Base-by-base conservation (phyloP, 2,797 vertebrate genomes). In the Halcyon smyrnensis region DNA sequence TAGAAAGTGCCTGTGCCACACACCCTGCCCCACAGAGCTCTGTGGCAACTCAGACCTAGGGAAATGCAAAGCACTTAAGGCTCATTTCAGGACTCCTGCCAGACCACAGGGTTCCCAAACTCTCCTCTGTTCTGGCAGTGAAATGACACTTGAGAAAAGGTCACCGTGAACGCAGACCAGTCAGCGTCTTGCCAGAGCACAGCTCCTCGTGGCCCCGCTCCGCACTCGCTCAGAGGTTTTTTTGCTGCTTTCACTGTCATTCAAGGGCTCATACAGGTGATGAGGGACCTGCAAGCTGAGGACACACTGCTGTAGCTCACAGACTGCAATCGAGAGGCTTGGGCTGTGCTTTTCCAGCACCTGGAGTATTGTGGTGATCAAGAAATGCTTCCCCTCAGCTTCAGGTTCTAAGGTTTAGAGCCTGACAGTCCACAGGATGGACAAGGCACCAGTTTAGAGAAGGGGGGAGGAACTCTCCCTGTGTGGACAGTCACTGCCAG, bases 1-100 rank as follows among this genome's bases (percentile, higher is more conserved):
- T 2, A 87, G 24, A 25, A 87, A 30, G 7, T 37, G 24, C 50
- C 32, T 50, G 0, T 8, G 37, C 0, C 12, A 37, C 0, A 0
- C 1, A 0, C 10, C 32, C 63, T 63, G 62, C 23, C n/a, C 27
- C 71, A 27, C 30, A 34, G 32, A 67, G n/a, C 60, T 68, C 28
- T 9, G 20, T 3, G 27, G 15, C 67, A 94, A 4, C 56, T 75
- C 54, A 70, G 45, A 39, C 9, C 30, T 82, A 7, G 3, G 24
- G 45, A 34, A 16, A 19, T 1, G 8, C 43, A 30, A 45, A 36
- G 37, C 37, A 18, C 36, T 67, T 9, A 11, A 10, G 24, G 74
- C 24, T 59, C 21, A 16, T 68, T 77, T 78, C 64, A 71, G 70
- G 79, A 81, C 45, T 87, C 28, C 50, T 65, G 57, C 30, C 50